These are phyloP conservation scores for Hippasteria phrygiana DNA, from an alignment of 53 echinoderm and acorn worm genomes.

Conservation along the genomic window DNA sequence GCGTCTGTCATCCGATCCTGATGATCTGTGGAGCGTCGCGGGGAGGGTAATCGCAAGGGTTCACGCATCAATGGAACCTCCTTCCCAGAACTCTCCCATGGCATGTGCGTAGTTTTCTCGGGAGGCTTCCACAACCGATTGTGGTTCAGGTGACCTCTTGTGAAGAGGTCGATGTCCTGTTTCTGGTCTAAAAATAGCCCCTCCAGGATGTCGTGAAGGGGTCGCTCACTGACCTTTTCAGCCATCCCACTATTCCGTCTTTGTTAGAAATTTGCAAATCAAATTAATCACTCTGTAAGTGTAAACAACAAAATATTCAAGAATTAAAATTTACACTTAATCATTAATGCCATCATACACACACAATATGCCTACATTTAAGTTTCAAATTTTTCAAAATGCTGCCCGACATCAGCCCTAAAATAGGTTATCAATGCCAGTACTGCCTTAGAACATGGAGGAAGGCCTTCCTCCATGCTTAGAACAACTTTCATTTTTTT, in stretches of 20 bases:
- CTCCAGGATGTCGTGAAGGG: constrained; percentile 84
- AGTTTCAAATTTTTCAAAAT: no score
- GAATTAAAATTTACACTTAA: no score
- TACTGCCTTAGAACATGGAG: no score
- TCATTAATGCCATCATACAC: no score
- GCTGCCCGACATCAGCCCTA: no score
- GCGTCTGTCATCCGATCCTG: constrained; percentile 76
- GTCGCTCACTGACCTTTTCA: constrained; percentile 68
- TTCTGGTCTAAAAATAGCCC: constrained; percentile 87
- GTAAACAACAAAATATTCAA: not conserved
- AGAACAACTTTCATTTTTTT: no score
- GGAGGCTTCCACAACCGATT: constrained; percentile 88
- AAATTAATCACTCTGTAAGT: not conserved
- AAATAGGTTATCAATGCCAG: no score
- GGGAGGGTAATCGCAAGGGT: constrained; percentile 82
- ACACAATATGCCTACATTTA: no score
- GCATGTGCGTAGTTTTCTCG: constrained; percentile 78
- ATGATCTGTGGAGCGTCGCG: constrained; percentile 46
- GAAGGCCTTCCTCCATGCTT: no score
- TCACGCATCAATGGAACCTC: constrained; percentile 79
- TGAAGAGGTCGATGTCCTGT: constrained; percentile 84
- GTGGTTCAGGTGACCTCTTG: constrained; percentile 90
- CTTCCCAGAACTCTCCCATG: constrained; percentile 90
- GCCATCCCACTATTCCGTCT: no score
- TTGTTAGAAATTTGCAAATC: not conserved